Base-by-base conservation (phyloP, 2,888 invertebrate species). In the Poecilobothrus nobilitatus region DNA sequence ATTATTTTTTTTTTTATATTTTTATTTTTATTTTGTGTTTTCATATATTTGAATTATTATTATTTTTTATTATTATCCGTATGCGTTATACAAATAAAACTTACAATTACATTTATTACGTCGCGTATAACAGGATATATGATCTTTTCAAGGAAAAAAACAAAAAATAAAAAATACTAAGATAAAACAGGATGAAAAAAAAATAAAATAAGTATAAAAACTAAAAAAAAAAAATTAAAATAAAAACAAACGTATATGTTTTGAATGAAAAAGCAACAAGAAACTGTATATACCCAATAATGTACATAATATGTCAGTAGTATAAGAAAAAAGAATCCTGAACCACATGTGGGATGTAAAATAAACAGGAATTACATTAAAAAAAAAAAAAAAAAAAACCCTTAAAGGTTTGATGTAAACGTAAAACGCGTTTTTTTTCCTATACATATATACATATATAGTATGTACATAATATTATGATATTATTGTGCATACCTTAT, bases 101-200 rank as follows among this genome's bases (percentile, higher is more conserved):
- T 53, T 53, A 53, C 12, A 53, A 53, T 53, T 53, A 53, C 53
- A 53, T 53, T 53, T 53, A 53, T 53, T 53, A 6, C 18, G 53
- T 53, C 53, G 53, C 53, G 53, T 53, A n/a, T n/a, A 18, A 53
- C 27, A 53, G 53, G 53, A 53, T 53, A 53, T 53, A 53, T 53
- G 53, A 53, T 53, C 53, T 53, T 15, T 53, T 53, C 53, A 53
- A 53, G 53, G 53, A 53, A 53, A 4, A 15, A 18, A 53, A 53
- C 3, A 53, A 53, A 53, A 44, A 44, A 15, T 44, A 44, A 15
- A 44, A 15, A 44, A 15, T 44, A 44, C 2, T 10, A 44, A 15
- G 3, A 44, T 10, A 44, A 15, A 53, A 53, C 53, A 53, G 53
- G 53, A 53, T 53, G 18, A 53, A 53, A 27, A 53, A 12, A 12